Evolutionary conservation across 2,797 vertebrate species (phyloP).

Genomic region (Crocidura indochinensis): DNA sequence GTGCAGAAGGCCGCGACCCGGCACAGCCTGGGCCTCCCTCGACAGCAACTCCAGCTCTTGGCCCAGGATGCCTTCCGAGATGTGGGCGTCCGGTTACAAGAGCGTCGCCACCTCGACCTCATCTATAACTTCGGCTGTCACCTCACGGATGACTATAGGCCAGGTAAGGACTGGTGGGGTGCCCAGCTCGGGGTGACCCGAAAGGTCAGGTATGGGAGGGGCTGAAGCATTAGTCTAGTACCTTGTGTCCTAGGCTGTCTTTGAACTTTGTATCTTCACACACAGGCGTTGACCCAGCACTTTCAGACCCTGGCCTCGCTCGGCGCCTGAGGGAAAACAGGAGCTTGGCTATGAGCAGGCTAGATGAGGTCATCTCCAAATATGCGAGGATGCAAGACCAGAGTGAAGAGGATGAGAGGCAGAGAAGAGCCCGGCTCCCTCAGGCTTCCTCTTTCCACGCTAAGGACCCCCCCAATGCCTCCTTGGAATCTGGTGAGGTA

Average conservation of each 20-base stretch:
- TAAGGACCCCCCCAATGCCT: slow-evolving; percentile 41
- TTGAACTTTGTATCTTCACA: slow-evolving; percentile 50
- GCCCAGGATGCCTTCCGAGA: slow-evolving; percentile 95
- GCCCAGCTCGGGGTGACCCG: not conserved
- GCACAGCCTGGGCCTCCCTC: slow-evolving; percentile 90
- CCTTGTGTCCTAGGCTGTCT: not conserved
- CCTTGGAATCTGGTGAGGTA: slow-evolving; percentile 83
- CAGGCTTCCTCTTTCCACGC: slow-evolving; percentile 59
- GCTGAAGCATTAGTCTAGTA: not conserved
- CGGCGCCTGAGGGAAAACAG: slow-evolving; percentile 93
- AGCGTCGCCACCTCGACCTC: slow-evolving; percentile 94
- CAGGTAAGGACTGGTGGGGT: slow-evolving; percentile 86
- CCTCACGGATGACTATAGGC: slow-evolving; percentile 93
- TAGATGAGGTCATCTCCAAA: slow-evolving; percentile 94
- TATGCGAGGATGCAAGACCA: slow-evolving; percentile 93
- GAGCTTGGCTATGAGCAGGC: slow-evolving; percentile 88
- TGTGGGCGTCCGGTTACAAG: slow-evolving; percentile 93
- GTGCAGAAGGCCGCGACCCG: slow-evolving; percentile 92
- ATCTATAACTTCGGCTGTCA: slow-evolving; percentile 96
- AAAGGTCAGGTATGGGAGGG: not conserved
- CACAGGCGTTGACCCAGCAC: slow-evolving; percentile 93
- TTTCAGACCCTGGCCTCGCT: slow-evolving; percentile 87
- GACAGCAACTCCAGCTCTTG: slow-evolving; percentile 92
- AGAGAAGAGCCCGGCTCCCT: slow-evolving; percentile 72
- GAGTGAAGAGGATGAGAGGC: slow-evolving; percentile 91